Percentiles rank a stretch among this genome's conserved stretches.
Conservation (phyloP, 1,140 invertebrate species). For the Linepithema humile region DNA sequence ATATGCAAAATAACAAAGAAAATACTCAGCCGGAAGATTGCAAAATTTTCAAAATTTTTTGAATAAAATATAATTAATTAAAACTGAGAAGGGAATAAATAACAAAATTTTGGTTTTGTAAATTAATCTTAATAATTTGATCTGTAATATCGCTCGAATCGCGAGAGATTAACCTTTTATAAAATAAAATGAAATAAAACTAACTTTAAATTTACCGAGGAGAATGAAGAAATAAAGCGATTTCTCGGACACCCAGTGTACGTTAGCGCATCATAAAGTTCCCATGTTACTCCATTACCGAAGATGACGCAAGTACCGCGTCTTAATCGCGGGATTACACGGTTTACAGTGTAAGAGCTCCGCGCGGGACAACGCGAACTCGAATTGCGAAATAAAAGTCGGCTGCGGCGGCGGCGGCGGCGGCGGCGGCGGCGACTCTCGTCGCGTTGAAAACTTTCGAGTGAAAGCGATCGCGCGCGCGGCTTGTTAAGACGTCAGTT, state of each 20-base stretch:
- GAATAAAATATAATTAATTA: too few species aligned
- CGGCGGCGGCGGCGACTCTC: neutral
- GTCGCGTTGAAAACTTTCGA: conserved; percentile 53
- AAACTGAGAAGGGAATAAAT: too few species aligned
- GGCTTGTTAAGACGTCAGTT: conserved; percentile 65
- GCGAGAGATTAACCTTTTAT: too few species aligned
- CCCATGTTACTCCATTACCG: conserved; percentile 20
- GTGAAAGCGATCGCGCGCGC: conserved; percentile 58
- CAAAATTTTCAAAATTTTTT: too few species aligned
- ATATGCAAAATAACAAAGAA: neutral
- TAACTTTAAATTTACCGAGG: neutral
- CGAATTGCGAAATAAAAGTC: conserved; percentile 40
- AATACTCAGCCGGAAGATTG: too few species aligned
- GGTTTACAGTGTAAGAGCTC: neutral
- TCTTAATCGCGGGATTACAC: conserved; percentile 51
- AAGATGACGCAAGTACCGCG: conserved; percentile 46
- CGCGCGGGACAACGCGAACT: conserved; percentile 8
- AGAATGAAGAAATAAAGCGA: neutral
- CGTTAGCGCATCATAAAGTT: neutral
- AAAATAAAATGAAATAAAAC: too few species aligned
- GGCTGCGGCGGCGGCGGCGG: neutral
- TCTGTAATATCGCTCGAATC: too few species aligned
- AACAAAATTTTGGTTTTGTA: too few species aligned
- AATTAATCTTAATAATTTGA: too few species aligned
- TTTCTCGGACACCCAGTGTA: neutral